A percentile compares a stretch with the other conserved stretches of the same genome.
Conservation (phyloP, 2,888 invertebrate species). For the Thelaira solivaga region DNA sequence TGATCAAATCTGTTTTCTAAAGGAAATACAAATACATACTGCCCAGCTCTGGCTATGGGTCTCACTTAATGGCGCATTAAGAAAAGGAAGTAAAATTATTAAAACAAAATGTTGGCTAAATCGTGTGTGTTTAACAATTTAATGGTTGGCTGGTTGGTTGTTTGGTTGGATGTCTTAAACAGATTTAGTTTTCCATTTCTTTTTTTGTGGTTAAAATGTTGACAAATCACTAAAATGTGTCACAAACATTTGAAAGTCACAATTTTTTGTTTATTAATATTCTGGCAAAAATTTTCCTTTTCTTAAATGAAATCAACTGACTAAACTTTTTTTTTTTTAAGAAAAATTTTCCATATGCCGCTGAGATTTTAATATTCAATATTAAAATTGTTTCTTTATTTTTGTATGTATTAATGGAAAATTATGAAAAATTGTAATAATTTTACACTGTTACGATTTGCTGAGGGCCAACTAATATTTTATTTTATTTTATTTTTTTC, state of each 20-base stretch:
- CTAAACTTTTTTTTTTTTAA: neutral
- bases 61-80: too few species aligned
- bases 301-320: neutral
- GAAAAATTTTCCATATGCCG: neutral
- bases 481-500: neutral
- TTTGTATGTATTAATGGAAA: conserved; percentile 21
- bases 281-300: too few species aligned
- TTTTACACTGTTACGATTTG: conserved; percentile 15
- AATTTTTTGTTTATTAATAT: too few species aligned
- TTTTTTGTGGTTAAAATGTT: neutral
- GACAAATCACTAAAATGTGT: conserved; percentile 55
- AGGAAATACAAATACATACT: too few species aligned
- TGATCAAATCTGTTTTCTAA: too few species aligned
- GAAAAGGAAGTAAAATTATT: too few species aligned
- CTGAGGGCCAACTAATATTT: conserved; percentile 38
- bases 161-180: neutral
- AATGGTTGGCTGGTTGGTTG: conserved; percentile 6
- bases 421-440: neutral
- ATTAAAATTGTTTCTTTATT: too few species aligned
- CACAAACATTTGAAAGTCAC: conserved; percentile 31
- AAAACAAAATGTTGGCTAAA: too few species aligned
- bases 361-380: too few species aligned
- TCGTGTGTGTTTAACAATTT: conserved; percentile 50
- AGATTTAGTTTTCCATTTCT: too few species aligned
- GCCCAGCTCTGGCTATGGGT: too few species aligned